Evolutionary conservation across 2,797 vertebrate species (phyloP).

Genomic region (Myotis vivesi): DNA sequence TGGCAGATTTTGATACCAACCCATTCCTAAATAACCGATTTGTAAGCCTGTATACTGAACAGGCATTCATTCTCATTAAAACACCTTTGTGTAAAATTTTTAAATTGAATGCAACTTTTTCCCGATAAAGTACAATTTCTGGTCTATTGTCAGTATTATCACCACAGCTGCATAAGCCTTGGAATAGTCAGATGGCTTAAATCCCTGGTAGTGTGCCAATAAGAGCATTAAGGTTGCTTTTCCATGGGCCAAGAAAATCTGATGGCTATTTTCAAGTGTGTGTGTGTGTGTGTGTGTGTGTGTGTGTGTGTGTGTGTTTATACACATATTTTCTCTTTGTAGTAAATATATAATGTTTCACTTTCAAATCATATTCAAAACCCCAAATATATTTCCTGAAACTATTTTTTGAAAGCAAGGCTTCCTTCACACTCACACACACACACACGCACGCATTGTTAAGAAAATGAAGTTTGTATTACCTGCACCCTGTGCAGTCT

Average conservation of each 20-base stretch:
- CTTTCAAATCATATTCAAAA: slow-evolving; percentile 21
- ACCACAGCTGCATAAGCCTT: not conserved
- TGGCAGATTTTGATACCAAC: not conserved
- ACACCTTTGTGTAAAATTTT: not conserved
- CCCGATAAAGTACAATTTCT: not conserved
- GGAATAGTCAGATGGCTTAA: slow-evolving; percentile 27
- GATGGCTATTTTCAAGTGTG: not conserved
- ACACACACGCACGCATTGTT: not conserved
- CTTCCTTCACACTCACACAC: not conserved
- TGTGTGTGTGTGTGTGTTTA: not conserved
- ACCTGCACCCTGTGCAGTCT: not conserved
- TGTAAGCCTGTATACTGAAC: not conserved
- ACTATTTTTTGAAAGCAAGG: not conserved
- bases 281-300: not conserved
- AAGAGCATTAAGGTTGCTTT: not conserved
- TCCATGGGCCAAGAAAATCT: not conserved
- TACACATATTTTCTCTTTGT: not conserved
- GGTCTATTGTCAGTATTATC: slow-evolving; percentile 39
- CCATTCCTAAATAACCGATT: not conserved
- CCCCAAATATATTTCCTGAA: not conserved
- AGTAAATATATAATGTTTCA: not conserved
- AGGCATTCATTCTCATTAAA: slow-evolving; percentile 24
- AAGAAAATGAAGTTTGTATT: not conserved
- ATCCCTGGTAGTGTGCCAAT: not conserved
- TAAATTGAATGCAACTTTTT: slow-evolving; percentile 15